Evolutionary conservation across 2,113 vertebrate genomes (phyloP).

Genomic region (Pyrgilauda ruficollis): DNA sequence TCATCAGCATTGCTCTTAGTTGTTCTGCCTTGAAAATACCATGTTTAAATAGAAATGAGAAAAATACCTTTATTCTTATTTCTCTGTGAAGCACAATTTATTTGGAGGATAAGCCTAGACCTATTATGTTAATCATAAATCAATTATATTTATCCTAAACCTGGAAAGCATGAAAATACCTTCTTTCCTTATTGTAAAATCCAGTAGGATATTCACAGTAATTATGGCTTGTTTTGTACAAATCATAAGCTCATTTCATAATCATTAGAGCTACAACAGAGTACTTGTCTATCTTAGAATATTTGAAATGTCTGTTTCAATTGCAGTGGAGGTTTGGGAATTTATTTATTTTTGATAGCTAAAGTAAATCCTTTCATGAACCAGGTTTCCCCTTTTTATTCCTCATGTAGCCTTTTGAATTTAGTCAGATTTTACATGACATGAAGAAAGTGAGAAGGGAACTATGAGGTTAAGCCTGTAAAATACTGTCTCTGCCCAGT

Average conservation of each 20-base stretch:
- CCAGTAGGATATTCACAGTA: slow-evolving; percentile 59
- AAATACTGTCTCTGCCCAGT: background rate
- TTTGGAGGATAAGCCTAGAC: slow-evolving; percentile 57
- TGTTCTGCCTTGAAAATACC: slow-evolving; percentile 26
- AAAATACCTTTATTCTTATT: slow-evolving; percentile 64
- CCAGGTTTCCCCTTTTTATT: slow-evolving; percentile 47
- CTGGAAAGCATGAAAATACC: slow-evolving; percentile 58
- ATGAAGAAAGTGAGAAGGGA: background rate
- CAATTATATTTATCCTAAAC: slow-evolving; percentile 65
- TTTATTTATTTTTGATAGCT: slow-evolving; percentile 29
- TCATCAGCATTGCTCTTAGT: background rate
- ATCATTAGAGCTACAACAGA: slow-evolving; percentile 24
- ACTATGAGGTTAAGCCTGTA: background rate
- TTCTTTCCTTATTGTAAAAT: slow-evolving; percentile 64
- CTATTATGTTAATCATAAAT: slow-evolving; percentile 70
- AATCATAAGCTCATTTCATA: slow-evolving; percentile 33
- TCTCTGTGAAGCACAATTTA: slow-evolving; percentile 68
- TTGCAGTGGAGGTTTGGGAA: slow-evolving; percentile 21
- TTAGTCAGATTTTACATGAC: slow-evolving; percentile 29
- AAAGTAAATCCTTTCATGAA: slow-evolving; percentile 58
- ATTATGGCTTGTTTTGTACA: slow-evolving; percentile 51
- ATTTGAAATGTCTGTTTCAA: slow-evolving; percentile 51
- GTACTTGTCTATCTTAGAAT: slow-evolving; percentile 14
- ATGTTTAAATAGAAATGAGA: slow-evolving; percentile 53
- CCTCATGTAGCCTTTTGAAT: slow-evolving; percentile 18